phyloP scores from a whole-genome alignment of 2,888 invertebrate genomes.

The Trachelus troglodyta region DNA sequence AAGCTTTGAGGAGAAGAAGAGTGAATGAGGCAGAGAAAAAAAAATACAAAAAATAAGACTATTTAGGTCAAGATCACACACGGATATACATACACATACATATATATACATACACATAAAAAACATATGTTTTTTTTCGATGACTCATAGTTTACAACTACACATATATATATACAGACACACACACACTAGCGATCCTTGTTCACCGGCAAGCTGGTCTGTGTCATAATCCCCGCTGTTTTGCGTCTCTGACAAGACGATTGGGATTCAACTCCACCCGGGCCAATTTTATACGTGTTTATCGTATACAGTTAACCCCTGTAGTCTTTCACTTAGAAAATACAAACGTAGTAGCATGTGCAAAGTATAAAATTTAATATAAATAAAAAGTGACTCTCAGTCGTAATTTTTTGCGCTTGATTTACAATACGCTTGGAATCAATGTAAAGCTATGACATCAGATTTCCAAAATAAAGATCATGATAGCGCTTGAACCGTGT shows the following conservation, averaged over 20 bases:
- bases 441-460: not conserved
- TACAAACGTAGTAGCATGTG: not conserved
- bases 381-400: not conserved
- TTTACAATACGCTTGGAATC: not conserved
- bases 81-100: not conserved
- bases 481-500: not conserved
- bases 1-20: not conserved
- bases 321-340: not conserved
- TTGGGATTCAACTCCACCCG: too few relatives aligned
- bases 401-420: not conserved
- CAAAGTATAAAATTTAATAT: too few relatives aligned
- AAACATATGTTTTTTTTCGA: not conserved
- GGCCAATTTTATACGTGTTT: too few relatives aligned
- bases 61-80: not conserved
- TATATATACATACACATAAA: not conserved
- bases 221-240: not conserved
- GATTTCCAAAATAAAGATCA: not conserved
- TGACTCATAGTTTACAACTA: not conserved
- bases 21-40: not conserved
- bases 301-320: too few relatives aligned
- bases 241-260: not conserved
- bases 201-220: not conserved
- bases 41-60: not conserved
- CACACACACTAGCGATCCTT: not conserved
- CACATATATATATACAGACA: too few relatives aligned